These are phyloP conservation scores for Habrosyne pyritoides DNA, from an alignment of 2,888 invertebrate genomes.

Conservation along the genomic window DNA sequence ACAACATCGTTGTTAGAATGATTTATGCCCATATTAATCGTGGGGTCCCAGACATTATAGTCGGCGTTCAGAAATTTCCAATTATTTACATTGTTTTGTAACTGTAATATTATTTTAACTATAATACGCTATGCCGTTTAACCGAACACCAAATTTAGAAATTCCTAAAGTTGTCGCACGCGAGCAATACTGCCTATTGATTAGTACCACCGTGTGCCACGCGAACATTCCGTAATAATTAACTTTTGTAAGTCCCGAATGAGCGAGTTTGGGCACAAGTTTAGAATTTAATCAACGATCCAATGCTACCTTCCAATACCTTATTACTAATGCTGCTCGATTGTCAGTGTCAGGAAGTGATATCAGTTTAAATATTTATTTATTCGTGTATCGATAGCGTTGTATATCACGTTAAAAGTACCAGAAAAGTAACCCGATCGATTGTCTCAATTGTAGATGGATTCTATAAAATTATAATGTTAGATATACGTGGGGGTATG, in stretches of 20 bases:
- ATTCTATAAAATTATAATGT: neutral
- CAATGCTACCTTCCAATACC: slow-evolving; percentile 32
- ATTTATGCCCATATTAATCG: slow-evolving; percentile 70
- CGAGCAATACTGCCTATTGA: slow-evolving; percentile 23
- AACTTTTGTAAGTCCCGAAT: slow-evolving; percentile 57
- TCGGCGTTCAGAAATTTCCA: slow-evolving; percentile 46
- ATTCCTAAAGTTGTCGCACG: slow-evolving; percentile 19
- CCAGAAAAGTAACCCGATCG: neutral
- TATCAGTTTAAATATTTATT: neutral
- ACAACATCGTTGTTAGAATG: slow-evolving; percentile 35
- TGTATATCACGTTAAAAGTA: neutral
- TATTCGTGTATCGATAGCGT: neutral
- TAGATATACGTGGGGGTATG: neutral
- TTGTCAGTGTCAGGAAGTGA: slow-evolving; percentile 9
- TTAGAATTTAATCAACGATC: slow-evolving; percentile 59
- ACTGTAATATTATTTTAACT: slow-evolving; percentile 39
- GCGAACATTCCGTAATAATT: slow-evolving; percentile 54
- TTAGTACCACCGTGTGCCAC: slow-evolving; percentile 28
- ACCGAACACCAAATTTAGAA: slow-evolving; percentile 14
- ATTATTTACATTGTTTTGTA: slow-evolving; percentile 46
- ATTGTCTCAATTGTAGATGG: neutral
- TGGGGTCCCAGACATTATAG: slow-evolving; percentile 51
- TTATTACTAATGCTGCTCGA: slow-evolving; percentile 12
- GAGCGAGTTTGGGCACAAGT: slow-evolving; percentile 52
- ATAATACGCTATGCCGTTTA: slow-evolving; percentile 14